Percentiles rank a stretch among this genome's conserved stretches.
phyloP scores from a whole-genome alignment of 2,888 invertebrate species.

The Galerucella nymphaeae region DNA sequence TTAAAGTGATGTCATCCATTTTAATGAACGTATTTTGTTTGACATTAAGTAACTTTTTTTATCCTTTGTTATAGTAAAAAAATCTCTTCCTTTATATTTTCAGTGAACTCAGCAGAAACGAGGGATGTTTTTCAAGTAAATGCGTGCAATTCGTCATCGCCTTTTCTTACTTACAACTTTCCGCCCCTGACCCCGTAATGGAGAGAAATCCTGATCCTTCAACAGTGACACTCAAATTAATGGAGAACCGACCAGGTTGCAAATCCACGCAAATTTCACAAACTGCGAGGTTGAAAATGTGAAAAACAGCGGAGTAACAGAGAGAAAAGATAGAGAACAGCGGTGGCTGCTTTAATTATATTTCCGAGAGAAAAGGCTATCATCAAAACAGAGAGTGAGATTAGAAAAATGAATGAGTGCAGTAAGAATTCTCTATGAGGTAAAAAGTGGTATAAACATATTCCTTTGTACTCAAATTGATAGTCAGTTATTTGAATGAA shows the following conservation, averaged over 20 bases:
- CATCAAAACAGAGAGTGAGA: not conserved
- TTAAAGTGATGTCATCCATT: too few species aligned
- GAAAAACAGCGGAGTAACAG: not conserved
- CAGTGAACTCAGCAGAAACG: constrained; percentile 29
- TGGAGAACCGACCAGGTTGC: constrained; percentile 50
- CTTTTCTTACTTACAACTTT: constrained; percentile 36
- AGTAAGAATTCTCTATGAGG: too few species aligned
- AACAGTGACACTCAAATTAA: constrained; percentile 53
- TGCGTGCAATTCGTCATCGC: constrained; percentile 36
- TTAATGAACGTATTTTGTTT: too few species aligned
- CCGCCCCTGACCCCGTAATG: constrained; percentile 42
- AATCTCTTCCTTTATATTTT: not conserved
- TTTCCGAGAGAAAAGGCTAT: not conserved
- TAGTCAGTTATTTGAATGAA: too few species aligned
- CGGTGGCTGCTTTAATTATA: not conserved
- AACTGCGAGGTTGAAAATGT: constrained; percentile 23
- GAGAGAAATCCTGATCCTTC: constrained; percentile 49
- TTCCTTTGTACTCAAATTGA: too few species aligned
- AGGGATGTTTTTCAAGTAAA: constrained; percentile 23
- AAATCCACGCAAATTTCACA: constrained; percentile 53
- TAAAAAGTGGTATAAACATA: too few species aligned
- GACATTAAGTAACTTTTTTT: too few species aligned
- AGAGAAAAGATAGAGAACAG: not conserved
- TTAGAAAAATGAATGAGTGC: not conserved
- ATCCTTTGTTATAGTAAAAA: too few species aligned